Evolutionary conservation across 2,888 invertebrate species (phyloP), one percentile per base, ranked within the genome.

Genomic region (Luperina testacea): DNA sequence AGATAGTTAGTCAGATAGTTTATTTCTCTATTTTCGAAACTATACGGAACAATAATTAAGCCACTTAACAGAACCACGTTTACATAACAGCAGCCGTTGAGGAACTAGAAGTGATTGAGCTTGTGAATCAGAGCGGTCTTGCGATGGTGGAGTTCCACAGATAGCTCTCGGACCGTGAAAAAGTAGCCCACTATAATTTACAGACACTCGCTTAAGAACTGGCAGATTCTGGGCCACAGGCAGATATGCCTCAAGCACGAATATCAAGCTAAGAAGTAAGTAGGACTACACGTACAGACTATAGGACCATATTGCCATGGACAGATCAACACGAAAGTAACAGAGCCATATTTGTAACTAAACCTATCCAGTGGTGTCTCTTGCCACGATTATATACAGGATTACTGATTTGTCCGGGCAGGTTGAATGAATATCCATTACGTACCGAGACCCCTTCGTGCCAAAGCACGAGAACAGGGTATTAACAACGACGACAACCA

Each of bases 51-150:
- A 86, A 79, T 85, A 86, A 79, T 85, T 83, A 84, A 76, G 4
- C 63, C 71, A 72, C 27, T 74, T 38, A 70, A 70, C 57, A 71
- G 45, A 11, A 59, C n/a, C n/a, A 61, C 64, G 17, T 84, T 85
- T 86, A 88, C 76, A 78, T 85, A 80, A 85, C 73, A 65, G 51
- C 70, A 77, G 32, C 32, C 45, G 70, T 84, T 70, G 67, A 87
- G 89, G 88, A 86, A 86, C 88, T 76, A 75, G 80, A 89, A 88
- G 81, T 84, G 86, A 89, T 88, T 88, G 83, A 82, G 70, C 69
- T 75, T 89, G 92, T 89, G 87, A 92, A 92, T 90, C 89, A 91
- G 92, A 92, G 90, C 92, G 90, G 53, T 88, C 77, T 80, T 74
- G 78, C 72, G 76, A 76, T 85, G 83, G 87, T 87, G 72, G 65